Conservation (phyloP, 2,888 invertebrate genomes). For the Lasiommata megera region DNA sequence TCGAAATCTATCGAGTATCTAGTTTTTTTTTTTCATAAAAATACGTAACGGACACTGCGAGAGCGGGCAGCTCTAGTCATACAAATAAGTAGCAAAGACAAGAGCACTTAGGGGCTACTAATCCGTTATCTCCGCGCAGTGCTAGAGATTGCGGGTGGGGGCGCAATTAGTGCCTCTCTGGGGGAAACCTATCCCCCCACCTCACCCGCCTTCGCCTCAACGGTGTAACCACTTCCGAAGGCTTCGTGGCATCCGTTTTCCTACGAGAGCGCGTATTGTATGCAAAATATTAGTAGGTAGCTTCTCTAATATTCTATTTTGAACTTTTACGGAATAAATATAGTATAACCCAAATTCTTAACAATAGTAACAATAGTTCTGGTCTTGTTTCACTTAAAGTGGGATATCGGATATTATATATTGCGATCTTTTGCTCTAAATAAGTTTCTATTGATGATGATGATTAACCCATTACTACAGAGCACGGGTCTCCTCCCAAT, state of each 20-base stretch:
- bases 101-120: neutral
- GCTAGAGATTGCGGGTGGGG: slow-evolving; percentile 1
- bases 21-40: too few relatives aligned
- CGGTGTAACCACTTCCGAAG: slow-evolving; percentile 3
- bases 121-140: slow-evolving; percentile 2
- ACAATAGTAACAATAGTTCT: too few relatives aligned
- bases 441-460: too few relatives aligned
- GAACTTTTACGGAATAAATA: neutral
- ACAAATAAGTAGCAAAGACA: neutral
- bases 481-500: too few relatives aligned
- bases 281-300: neutral
- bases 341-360: too few relatives aligned
- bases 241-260: neutral
- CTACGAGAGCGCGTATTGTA: neutral
- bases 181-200: neutral
- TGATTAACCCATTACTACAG: too few relatives aligned
- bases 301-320: neutral
- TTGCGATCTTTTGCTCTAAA: too few relatives aligned
- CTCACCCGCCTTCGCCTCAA: neutral
- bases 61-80: neutral
- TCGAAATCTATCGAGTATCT: too few relatives aligned
- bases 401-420: too few relatives aligned
- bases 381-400: too few relatives aligned
- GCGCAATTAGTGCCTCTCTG: neutral
- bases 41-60: too few relatives aligned